Conservation (phyloP, 2,113 vertebrate genomes). For the Pedetes capensis region DNA sequence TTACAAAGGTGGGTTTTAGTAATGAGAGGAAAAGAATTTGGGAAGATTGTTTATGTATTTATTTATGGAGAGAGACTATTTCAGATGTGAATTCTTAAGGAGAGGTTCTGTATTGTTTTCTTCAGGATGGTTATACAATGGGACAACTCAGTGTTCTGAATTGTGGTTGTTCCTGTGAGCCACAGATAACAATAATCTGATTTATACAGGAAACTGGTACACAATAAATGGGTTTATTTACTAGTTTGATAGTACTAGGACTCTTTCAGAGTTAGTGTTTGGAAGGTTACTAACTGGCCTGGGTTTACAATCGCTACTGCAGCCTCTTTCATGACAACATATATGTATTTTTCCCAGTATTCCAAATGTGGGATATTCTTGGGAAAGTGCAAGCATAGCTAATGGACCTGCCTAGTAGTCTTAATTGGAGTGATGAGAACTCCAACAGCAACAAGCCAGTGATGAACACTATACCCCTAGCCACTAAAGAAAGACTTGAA, state of each 20-base stretch:
- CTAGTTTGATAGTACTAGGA: not conserved
- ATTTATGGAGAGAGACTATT: not conserved
- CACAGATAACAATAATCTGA: not conserved
- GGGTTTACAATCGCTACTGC: not conserved
- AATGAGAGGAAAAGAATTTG: not conserved
- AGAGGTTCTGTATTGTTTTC: not conserved
- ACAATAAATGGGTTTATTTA: not conserved
- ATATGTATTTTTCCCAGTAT: not conserved
- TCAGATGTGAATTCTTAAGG: not conserved
- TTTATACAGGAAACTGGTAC: not conserved
- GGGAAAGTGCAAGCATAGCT: not conserved
- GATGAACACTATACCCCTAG: not conserved
- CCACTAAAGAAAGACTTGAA: not conserved
- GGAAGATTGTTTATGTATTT: not conserved
- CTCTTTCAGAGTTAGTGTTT: not conserved
- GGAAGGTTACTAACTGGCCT: not conserved
- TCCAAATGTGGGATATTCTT: rapidly evolving
- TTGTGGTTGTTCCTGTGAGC: not conserved
- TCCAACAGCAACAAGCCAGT: not conserved
- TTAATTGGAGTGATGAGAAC: not conserved
- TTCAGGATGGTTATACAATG: not conserved
- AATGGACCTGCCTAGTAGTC: not conserved
- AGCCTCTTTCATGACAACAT: not conserved
- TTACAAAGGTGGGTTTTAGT: not conserved
- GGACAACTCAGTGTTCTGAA: not conserved